These are phyloP conservation scores for Subacronicta megacephala DNA, from an alignment of 2,888 invertebrate genomes.

Conservation along the genomic window DNA sequence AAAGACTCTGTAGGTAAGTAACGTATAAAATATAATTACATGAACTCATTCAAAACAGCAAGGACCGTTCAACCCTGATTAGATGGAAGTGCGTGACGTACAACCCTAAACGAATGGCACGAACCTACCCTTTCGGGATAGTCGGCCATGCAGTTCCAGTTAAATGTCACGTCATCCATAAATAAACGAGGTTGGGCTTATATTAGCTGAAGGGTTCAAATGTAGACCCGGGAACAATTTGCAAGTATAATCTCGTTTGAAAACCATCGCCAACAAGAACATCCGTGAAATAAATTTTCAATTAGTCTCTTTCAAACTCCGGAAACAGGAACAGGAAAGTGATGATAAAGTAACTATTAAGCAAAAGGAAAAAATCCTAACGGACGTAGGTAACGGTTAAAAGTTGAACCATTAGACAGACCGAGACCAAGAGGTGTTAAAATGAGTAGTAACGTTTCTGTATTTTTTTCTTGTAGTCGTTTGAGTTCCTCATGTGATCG, in stretches of 20 bases:
- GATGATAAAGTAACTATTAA: background rate
- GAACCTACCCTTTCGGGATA: constrained; percentile 33
- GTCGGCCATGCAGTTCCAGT: constrained; percentile 32
- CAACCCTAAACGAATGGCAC: constrained; percentile 26
- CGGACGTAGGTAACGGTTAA: background rate
- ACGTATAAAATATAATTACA: background rate
- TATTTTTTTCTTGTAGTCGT: no score
- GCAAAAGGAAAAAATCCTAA: constrained; percentile 6
- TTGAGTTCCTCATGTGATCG: no score
- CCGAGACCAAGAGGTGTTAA: no score
- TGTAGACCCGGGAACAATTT: constrained; percentile 13
- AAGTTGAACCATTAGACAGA: background rate
- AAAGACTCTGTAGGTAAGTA: no score
- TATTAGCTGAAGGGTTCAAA: constrained; percentile 13
- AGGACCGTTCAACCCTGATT: constrained; percentile 23
- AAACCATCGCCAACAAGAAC: constrained; percentile 16
- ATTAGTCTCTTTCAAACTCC: constrained; percentile 8
- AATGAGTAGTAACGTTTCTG: no score
- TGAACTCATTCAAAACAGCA: constrained; percentile 20
- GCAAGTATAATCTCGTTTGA: constrained; percentile 37
- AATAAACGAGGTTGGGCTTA: constrained; percentile 36
- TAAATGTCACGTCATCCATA: constrained; percentile 33
- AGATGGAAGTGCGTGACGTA: constrained; percentile 24
- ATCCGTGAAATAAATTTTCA: constrained; percentile 1
- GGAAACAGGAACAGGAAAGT: constrained; percentile 11